Evolutionary conservation across 2,113 vertebrate species (phyloP), one percentile per base, ranked within the genome.

Genomic region (Engraulis encrasicolus): DNA sequence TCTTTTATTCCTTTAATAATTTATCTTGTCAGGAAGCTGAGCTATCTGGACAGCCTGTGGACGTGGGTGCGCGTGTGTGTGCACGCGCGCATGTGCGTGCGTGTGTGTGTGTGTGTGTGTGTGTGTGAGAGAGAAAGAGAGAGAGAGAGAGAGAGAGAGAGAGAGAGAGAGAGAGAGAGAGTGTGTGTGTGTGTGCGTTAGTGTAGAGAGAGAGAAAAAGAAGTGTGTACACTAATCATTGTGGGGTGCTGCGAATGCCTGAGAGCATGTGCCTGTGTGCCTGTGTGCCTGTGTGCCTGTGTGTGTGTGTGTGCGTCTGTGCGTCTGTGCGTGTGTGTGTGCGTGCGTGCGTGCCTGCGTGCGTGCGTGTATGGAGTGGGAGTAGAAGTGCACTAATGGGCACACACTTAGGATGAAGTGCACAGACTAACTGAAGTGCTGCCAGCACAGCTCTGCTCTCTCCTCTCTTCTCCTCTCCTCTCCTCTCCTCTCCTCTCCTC

Each of bases 351-450:
- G 34, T 40, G n/a, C 15, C 20, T 20, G 27, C 19, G 58, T 15
- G 86, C 38, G 79, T 77, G 23, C 50, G 34, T 77, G 78, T 84
- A 83, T n/a, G 66, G 31, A 71, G 87, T 83, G 85, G 82, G 91
- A 92, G 91, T 85, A 90, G 92, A 89, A 91, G 91, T 90, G 90
- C 91, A 92, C 92, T 95, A 95, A 95, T 95, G 94, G 92, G 93
- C 90, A 88, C 89, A 92, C 90, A 94, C 94, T 95, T 92, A 90
- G 93, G 90, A 83, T 94, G 91, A 92, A 94, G 93, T 92, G 92
- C 89, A 88, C 89, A 89, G 92, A 94, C 92, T 89, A 91, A 91
- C 92, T 93, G 92, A 94, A 93, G 93, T 92, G 91, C 90, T 93
- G 92, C 92, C 92, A 89, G 91, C 90, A 81, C 49, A 38, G 80